Conservation (phyloP, 2,113 vertebrate species). For the Phrynosoma blainvillii region DNA sequence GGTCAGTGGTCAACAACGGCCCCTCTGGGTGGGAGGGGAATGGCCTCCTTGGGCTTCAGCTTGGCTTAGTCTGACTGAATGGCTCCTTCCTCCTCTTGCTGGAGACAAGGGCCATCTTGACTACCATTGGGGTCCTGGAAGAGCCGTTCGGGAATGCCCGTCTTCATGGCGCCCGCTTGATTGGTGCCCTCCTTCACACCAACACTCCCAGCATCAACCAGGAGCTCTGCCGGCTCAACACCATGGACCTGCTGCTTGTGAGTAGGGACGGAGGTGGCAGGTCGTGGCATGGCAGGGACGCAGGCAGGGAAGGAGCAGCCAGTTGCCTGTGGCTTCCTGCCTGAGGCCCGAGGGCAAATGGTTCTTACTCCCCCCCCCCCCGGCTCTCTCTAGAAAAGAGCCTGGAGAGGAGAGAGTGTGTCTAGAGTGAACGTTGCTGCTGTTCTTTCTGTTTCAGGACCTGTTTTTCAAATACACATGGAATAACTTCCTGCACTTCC, state of each 20-base stretch:
- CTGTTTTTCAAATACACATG: conserved; percentile 97
- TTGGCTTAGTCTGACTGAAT: rapidly evolving
- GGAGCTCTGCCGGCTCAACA: conserved; percentile 92
- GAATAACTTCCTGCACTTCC: conserved; percentile 99
- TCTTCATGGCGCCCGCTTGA: conserved; percentile 89
- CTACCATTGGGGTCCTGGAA: conserved; percentile 92
- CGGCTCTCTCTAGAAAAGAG: no score
- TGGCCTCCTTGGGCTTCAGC: no score
- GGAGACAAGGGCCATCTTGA: conserved; percentile 90
- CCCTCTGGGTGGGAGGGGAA: no score
- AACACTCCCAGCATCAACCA: conserved; percentile 87
- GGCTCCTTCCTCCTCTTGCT: not conserved
- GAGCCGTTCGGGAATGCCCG: conserved; percentile 94
- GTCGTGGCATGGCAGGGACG: not conserved
- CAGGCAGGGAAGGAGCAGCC: not conserved
- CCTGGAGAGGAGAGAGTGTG: not conserved
- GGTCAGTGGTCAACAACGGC: no score
- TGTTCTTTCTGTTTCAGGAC: conserved; percentile 77
- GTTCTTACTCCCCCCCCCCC: no score
- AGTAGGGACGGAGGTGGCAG: conserved; percentile 32
- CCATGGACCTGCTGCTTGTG: conserved; percentile 92
- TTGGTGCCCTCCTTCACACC: conserved; percentile 92
- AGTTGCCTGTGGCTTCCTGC: not conserved
- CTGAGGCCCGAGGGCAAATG: no score
- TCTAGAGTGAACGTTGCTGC: not conserved